A percentile compares a stretch with the other conserved stretches of the same genome.
Conservation (phyloP, 2,113 vertebrate genomes). For the Myxocyprinus asiaticus region DNA sequence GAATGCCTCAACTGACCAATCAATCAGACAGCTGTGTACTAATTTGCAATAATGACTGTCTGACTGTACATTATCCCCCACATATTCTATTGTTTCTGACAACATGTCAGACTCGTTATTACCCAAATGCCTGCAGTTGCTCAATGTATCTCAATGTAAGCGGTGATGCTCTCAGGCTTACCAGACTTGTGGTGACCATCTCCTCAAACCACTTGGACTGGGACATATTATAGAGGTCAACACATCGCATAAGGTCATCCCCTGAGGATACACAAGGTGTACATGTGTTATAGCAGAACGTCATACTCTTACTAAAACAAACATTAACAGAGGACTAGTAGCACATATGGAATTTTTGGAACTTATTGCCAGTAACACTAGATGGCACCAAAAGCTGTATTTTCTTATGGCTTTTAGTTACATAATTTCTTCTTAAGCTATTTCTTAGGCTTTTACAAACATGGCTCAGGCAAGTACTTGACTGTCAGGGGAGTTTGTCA, state of each 20-base stretch:
- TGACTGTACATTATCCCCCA: no score
- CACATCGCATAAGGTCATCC: constrained; percentile 95
- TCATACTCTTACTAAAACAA: no score
- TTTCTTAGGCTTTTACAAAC: no score
- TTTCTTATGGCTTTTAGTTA: neutral
- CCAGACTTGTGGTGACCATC: constrained; percentile 96
- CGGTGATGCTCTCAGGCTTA: constrained; percentile 61
- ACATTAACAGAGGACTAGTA: neutral
- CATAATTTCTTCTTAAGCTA: no score
- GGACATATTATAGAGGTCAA: constrained; percentile 96
- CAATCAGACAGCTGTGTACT: no score
- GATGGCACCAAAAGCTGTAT: constrained; percentile 9
- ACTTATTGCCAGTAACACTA: neutral
- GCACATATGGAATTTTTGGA: neutral
- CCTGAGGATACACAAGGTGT: constrained; percentile 70
- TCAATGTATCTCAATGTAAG: neutral
- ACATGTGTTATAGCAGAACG: neutral
- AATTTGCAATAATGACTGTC: no score
- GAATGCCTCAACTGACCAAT: no score
- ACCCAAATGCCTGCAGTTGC: neutral
- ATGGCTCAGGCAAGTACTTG: no score
- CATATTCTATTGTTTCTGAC: no score
- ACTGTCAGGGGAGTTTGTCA: no score
- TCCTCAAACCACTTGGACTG: constrained; percentile 99
- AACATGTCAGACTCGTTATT: no score